Evolutionary conservation across 1,140 invertebrate genomes (phyloP).

Genomic region (Arctopsyche grandis): DNA sequence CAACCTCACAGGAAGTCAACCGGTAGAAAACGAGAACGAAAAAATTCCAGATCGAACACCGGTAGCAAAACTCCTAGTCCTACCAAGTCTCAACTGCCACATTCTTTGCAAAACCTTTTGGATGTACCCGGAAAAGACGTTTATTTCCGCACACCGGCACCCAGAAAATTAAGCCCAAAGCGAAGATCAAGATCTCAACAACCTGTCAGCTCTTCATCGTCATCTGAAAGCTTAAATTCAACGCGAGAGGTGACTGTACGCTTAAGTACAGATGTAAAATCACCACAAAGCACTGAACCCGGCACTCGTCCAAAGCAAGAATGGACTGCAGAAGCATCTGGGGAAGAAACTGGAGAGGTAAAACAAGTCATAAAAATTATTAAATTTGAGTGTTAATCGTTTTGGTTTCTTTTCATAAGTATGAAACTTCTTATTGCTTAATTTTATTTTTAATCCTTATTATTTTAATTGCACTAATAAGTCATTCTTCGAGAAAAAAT

Average conservation of each 20-base stretch:
- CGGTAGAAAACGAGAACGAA: slow-evolving; percentile 65
- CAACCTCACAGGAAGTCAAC: slow-evolving; percentile 66
- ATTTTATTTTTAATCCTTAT: slow-evolving; percentile 16
- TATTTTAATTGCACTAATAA: slow-evolving; percentile 38
- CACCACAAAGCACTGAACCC: slow-evolving; percentile 58
- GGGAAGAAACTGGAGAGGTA: slow-evolving; percentile 61
- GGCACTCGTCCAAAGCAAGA: slow-evolving; percentile 55
- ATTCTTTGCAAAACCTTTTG: slow-evolving; percentile 65
- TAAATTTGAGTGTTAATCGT: background rate
- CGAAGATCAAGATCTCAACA: slow-evolving; percentile 60
- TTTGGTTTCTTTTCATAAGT: slow-evolving; percentile 19
- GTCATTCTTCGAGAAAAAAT: slow-evolving; percentile 19
- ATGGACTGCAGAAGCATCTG: slow-evolving; percentile 56
- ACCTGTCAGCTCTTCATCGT: slow-evolving; percentile 64
- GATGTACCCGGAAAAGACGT: slow-evolving; percentile 59
- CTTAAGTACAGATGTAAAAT: slow-evolving; percentile 56
- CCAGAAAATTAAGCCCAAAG: slow-evolving; percentile 65
- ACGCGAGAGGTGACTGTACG: slow-evolving; percentile 56
- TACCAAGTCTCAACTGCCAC: slow-evolving; percentile 65
- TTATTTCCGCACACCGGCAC: slow-evolving; percentile 57
- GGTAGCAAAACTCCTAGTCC: slow-evolving; percentile 63
- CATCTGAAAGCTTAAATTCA: slow-evolving; percentile 66
- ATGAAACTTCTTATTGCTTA: slow-evolving; percentile 10
- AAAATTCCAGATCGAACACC: slow-evolving; percentile 62
- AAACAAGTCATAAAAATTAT: slow-evolving; percentile 28